phyloP scores from a whole-genome alignment of 2,797 vertebrate species.

The Pampus argenteus region DNA sequence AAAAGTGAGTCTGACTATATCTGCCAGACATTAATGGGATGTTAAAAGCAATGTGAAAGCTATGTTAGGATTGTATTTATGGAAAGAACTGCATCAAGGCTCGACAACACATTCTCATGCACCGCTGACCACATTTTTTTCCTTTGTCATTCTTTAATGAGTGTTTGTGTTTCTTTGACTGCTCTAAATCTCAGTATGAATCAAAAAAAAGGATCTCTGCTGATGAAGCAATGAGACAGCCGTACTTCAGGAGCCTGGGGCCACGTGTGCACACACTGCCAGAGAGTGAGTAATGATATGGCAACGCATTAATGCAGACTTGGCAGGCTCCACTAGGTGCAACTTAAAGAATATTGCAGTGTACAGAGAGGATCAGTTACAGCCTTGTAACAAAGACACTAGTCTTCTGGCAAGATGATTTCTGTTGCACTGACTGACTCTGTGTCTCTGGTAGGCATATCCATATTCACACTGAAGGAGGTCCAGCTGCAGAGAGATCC shows the following conservation, averaged over 20 bases:
- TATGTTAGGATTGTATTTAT: conserved; percentile 43
- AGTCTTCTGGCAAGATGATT: conserved; percentile 41
- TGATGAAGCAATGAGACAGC: conserved; percentile 83
- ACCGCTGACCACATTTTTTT: conserved; percentile 7
- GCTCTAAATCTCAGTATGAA: conserved; percentile 86
- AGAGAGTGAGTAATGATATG: conserved; percentile 84
- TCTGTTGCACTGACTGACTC: conserved; percentile 43
- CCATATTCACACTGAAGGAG: conserved; percentile 95
- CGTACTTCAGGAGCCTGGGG: conserved; percentile 85
- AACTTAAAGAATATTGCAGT: conserved; percentile 50
- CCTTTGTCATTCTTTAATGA: conserved; percentile 17
- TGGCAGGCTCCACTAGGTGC: conserved; percentile 52
- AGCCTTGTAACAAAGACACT: conserved; percentile 50
- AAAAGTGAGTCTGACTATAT: conserved; percentile 86
- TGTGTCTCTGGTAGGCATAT: conserved; percentile 72
- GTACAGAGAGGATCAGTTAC: conserved; percentile 51
- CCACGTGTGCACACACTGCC: conserved; percentile 80
- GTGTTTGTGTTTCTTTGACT: conserved; percentile 22
- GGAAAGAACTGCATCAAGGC: conserved; percentile 33
- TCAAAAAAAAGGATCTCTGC: conserved; percentile 91
- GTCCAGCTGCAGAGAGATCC: conserved; percentile 96
- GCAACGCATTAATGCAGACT: conserved; percentile 65
- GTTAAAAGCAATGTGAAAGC: conserved; percentile 48
- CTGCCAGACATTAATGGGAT: conserved; percentile 19
- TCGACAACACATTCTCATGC: neutral